Evolutionary conservation across 2,888 invertebrate species (phyloP).

Genomic region (Anoncus sp.): DNA sequence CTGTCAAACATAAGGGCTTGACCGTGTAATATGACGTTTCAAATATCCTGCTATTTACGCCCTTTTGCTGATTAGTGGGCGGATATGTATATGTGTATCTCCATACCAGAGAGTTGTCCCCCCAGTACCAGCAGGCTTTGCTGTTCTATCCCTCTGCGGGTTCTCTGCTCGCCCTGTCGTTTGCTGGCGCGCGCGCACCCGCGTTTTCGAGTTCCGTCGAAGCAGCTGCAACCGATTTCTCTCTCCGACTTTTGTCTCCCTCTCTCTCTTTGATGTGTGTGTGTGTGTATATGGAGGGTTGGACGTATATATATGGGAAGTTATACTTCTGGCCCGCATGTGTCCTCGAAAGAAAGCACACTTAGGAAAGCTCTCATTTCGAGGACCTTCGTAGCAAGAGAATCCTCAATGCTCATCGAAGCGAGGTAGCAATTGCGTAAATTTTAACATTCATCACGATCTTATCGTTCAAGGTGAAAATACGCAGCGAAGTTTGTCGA

Average conservation of each 20-base stretch:
- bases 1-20: neutral
- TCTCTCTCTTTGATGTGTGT: slow-evolving; percentile 18
- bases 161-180: slow-evolving; percentile 25
- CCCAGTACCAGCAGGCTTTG: slow-evolving; percentile 41
- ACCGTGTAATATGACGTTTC: neutral
- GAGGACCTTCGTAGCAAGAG: slow-evolving; percentile 1
- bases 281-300: slow-evolving; percentile 14
- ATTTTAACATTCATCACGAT: no score
- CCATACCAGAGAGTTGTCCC: slow-evolving; percentile 21
- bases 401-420: no score
- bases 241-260: slow-evolving; percentile 27
- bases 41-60: neutral
- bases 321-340: slow-evolving; percentile 56
- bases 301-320: slow-evolving; percentile 26
- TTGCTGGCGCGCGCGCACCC: slow-evolving; percentile 52
- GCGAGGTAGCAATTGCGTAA: no score
- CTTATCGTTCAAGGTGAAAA: no score
- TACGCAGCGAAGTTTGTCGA: no score
- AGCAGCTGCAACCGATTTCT: slow-evolving; percentile 62
- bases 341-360: slow-evolving; percentile 39
- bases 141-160: slow-evolving; percentile 28
- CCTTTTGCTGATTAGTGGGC: neutral
- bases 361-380: no score
- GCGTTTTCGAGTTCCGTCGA: slow-evolving; percentile 53
- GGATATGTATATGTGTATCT: slow-evolving; percentile 2